phyloP scores from a whole-genome alignment of 1,140 invertebrate genomes.

The Bradynema listronoti region DNA sequence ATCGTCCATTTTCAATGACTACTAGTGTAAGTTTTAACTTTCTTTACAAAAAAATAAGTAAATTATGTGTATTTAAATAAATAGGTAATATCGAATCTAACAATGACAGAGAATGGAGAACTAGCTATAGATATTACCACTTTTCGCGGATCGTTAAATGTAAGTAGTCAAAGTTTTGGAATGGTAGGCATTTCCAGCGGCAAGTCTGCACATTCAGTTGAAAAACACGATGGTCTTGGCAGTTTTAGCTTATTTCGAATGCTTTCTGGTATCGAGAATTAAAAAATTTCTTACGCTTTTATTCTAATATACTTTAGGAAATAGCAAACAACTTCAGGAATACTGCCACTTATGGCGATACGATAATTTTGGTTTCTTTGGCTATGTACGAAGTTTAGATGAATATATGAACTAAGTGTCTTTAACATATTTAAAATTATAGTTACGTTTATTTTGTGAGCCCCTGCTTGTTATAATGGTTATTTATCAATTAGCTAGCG shows the following conservation, averaged over 20 bases:
- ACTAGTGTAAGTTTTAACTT: conserved; percentile 54
- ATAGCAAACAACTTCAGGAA: background rate
- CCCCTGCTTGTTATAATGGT: conserved; percentile 37
- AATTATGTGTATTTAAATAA: background rate
- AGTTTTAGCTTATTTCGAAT: background rate
- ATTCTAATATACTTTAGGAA: background rate
- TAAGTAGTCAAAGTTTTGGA: background rate
- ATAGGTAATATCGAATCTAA: background rate
- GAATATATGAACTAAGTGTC: background rate
- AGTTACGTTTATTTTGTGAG: conserved; percentile 40
- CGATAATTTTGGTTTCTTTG: conserved; percentile 25
- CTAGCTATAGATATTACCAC: background rate
- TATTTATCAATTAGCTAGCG: conserved; percentile 25
- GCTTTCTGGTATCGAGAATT: background rate
- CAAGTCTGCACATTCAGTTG: background rate
- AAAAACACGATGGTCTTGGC: background rate
- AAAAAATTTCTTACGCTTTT: background rate
- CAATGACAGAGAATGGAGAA: background rate
- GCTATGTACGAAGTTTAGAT: conserved; percentile 13
- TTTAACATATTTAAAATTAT: conserved; percentile 8
- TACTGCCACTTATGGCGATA: conserved; percentile 31
- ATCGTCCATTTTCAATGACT: conserved; percentile 45
- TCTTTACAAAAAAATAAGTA: conserved; percentile 49
- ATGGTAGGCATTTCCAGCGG: background rate
- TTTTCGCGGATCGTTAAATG: background rate